A percentile compares a stretch with the other conserved stretches of the same genome.
Evolutionary conservation across 2,797 vertebrate species (phyloP).

Genomic region (Premnoplex brunnescens): DNA sequence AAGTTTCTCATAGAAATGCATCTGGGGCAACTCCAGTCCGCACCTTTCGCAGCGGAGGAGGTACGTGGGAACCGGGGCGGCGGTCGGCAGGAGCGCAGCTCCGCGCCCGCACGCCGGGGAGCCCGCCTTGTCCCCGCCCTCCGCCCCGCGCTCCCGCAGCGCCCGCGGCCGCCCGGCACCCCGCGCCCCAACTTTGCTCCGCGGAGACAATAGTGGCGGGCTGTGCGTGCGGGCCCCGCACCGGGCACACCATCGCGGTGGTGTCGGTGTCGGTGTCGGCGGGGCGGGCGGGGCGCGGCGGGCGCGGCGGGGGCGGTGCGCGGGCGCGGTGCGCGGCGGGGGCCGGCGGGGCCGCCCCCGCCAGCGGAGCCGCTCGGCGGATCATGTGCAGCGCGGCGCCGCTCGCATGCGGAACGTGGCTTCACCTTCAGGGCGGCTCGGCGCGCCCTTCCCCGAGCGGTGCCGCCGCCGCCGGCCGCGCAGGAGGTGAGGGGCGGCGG

Average conservation of each 20-base stretch:
- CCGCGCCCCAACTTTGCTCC: conserved; percentile 86
- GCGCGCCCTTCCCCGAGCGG: conserved; percentile 63
- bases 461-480: neutral
- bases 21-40: neutral
- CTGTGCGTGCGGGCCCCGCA: conserved; percentile 80
- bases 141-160: conserved; percentile 43
- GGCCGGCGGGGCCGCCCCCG: conserved; percentile 55
- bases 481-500: conserved; percentile 49
- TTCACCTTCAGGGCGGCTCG: conserved; percentile 83
- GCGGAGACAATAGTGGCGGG: conserved; percentile 88
- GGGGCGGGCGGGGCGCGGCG: neutral
- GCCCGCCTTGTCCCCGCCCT: neutral
- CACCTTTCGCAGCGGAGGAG: neutral
- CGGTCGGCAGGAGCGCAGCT: neutral
- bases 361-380: conserved; percentile 85
- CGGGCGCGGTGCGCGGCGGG: no score
- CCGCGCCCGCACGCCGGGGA: neutral
- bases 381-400: conserved; percentile 84
- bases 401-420: conserved; percentile 84
- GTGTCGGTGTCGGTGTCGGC: conserved; percentile 43
- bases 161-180: neutral
- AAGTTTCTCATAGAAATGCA: neutral
- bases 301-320: no score
- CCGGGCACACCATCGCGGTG: conserved; percentile 74
- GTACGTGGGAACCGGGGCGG: neutral